Evolutionary conservation across 2,888 invertebrate genomes (phyloP), one percentile per base, ranked within the genome.

Genomic region (Xestia xanthographa): DNA sequence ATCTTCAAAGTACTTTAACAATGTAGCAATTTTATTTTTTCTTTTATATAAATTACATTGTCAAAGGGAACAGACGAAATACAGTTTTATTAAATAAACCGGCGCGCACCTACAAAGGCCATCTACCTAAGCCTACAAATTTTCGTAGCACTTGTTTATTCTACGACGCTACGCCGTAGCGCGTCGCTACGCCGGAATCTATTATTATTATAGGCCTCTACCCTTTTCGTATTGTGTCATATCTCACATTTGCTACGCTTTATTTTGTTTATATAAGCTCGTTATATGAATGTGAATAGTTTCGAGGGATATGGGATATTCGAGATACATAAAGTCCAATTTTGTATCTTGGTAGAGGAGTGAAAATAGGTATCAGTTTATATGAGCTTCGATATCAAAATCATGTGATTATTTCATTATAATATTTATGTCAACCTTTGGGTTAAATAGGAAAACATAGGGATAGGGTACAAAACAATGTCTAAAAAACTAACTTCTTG

Each of bases 111-210:
- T 88, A 75, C 76, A 78, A 80, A 81, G 74, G 87, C 87, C 86
- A 75, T 84, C 66, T 77, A 58, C 79, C 72, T 89, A 83, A 86
- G 83, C 89, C 89, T 90, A 90, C 92, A 90, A 88, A 89, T 88
- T 91, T 90, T 80, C 93, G 94, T 94, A 94, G 93, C 93, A 91
- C 86, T 91, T 93, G 92, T 93, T 93, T 92, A 91, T 91, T 91
- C 93, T 92, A 92, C 92, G 91, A 84, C 78, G 91, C 92, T 93
- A 93, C 93, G 91, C 82, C 85, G 90, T 91, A 89, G 84, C 87
- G 81, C 90, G 88, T 88, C 66, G 87, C 86, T 90, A 87, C 83
- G 82, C 70, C 71, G 84, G 86, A 83, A 88, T 88, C 86, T 89
- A 89, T 91, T 89, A 90, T 88, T 89, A 89, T 90, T 91, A 88